Percentiles rank a stretch among this genome's conserved stretches.
phyloP scores from a whole-genome alignment of 2,888 invertebrate genomes.

The Meteorus colon region DNA sequence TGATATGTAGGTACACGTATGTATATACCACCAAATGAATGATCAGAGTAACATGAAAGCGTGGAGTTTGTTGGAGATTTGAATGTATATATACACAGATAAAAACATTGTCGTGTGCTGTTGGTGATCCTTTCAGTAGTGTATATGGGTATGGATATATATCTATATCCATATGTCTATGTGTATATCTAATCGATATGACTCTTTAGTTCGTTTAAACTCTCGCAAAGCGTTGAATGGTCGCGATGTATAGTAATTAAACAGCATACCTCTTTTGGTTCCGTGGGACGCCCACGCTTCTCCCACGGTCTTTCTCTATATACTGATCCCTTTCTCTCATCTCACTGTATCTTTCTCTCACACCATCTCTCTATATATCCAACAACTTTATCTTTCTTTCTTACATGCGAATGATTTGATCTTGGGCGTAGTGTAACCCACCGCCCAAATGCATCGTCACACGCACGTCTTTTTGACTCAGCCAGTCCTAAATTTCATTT shows the following conservation, averaged over 20 bases:
- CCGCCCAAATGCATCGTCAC: background rate
- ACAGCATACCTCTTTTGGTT: constrained; percentile 44
- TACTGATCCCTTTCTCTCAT: constrained; percentile 14
- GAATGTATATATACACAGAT: background rate
- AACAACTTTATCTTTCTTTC: background rate
- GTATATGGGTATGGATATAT: background rate
- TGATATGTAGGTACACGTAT: constrained; percentile 14
- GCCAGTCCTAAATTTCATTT: constrained; percentile 1
- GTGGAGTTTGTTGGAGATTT: constrained; percentile 4
- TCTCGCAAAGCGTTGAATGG: constrained; percentile 16
- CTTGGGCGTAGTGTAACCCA: constrained; percentile 16
- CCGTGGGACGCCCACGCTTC: constrained; percentile 51
- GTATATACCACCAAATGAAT: background rate
- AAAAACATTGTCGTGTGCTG: background rate
- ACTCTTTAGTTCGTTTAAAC: constrained; percentile 21
- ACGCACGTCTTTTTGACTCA: background rate
- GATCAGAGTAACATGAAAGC: constrained; percentile 20
- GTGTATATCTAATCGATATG: constrained; percentile 31
- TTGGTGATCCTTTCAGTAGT: background rate
- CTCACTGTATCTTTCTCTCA: constrained; percentile 11
- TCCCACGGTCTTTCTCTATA: constrained; percentile 49
- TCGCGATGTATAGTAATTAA: constrained; percentile 50
- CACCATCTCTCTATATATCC: constrained; percentile 10
- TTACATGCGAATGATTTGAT: constrained; percentile 18
- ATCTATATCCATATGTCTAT: background rate